phyloP scores from a whole-genome alignment of 2,888 invertebrate genomes.

The Hoplodrina blanda region DNA sequence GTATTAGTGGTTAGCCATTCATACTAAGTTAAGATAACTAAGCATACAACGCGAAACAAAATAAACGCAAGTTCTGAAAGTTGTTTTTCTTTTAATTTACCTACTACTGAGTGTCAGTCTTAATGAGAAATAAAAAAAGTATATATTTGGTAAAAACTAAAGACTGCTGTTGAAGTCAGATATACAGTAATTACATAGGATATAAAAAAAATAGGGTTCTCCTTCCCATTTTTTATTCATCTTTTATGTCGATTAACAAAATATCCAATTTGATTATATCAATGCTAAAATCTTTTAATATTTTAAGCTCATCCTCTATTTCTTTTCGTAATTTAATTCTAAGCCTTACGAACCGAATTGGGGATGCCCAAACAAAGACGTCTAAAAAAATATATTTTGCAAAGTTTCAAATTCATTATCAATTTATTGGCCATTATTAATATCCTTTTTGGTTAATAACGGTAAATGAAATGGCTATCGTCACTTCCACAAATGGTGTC shows the following conservation, averaged over 20 bases:
- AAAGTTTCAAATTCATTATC: background rate
- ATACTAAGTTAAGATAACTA: background rate
- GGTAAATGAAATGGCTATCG: background rate
- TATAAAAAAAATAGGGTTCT: too few species aligned
- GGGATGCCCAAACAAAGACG: slow-evolving; percentile 3
- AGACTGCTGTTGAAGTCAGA: too few species aligned
- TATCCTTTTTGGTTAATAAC: slow-evolving; percentile 17
- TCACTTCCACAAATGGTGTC: background rate
- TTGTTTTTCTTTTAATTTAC: too few species aligned
- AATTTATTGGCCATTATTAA: background rate
- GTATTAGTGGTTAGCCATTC: too few species aligned
- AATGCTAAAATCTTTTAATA: background rate
- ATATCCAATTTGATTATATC: slow-evolving; percentile 18
- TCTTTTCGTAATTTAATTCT: background rate
- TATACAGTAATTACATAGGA: too few species aligned
- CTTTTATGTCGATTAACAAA: slow-evolving; percentile 1
- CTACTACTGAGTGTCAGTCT: background rate
- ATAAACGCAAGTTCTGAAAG: too few species aligned
- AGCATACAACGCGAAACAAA: background rate
- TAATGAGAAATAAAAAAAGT: too few species aligned
- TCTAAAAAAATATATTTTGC: background rate
- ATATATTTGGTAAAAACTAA: too few species aligned
- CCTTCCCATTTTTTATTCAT: background rate
- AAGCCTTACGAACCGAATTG: slow-evolving; percentile 7
- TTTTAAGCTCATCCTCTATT: background rate